phyloP scores from a whole-genome alignment of 2,113 vertebrate species.

The Gallinago undulata region DNA sequence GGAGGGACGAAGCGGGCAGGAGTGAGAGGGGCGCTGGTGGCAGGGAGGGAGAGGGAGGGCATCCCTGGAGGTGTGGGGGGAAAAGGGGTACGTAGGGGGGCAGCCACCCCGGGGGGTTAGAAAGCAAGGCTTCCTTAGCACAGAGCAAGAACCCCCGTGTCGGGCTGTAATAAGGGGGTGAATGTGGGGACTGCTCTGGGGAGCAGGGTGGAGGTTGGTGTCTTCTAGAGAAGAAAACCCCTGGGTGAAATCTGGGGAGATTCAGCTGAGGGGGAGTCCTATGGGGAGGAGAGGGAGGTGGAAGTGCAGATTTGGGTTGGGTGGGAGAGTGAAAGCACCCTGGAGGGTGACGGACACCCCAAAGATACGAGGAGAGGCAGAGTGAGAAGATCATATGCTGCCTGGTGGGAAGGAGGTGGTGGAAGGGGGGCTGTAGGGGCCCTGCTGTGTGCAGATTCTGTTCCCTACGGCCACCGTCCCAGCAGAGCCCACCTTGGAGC shows the following conservation, averaged over 20 bases:
- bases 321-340: neutral
- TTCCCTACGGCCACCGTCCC: neutral
- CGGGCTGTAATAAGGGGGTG: neutral
- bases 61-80: neutral
- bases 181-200: neutral
- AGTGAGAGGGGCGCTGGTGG: neutral
- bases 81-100: neutral
- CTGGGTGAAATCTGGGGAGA: neutral
- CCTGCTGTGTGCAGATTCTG: neutral
- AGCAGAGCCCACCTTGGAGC: neutral
- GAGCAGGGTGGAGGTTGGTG: neutral
- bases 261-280: neutral
- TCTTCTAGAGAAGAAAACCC: neutral
- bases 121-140: neutral
- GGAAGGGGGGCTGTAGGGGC: neutral
- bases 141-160: neutral
- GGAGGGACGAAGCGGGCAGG: neutral
- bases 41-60: neutral
- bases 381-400: neutral
- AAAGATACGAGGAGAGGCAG: rapidly evolving
- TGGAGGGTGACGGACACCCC: neutral
- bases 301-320: neutral
- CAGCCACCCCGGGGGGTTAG: neutral
- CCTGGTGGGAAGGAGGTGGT: neutral
- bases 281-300: neutral